Evolutionary conservation across 2,888 invertebrate genomes (phyloP).

Genomic region (Himalopsyche anomala): DNA sequence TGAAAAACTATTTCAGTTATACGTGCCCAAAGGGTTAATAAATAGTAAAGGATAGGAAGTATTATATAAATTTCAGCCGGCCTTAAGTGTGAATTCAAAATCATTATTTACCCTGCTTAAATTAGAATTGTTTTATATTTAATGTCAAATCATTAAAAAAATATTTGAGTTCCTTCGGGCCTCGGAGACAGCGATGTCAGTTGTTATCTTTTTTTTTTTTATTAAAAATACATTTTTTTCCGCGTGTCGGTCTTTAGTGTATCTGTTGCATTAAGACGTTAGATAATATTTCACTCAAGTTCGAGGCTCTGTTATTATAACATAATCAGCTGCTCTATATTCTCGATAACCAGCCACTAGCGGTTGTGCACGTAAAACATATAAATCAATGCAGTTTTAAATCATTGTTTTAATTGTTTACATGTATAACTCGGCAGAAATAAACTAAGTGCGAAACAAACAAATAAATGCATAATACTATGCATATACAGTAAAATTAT

Average conservation of each 20-base stretch:
- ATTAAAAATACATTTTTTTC: not conserved
- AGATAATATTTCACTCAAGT: not conserved
- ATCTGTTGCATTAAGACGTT: not conserved
- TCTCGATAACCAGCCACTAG: not conserved
- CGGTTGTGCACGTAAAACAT: not conserved
- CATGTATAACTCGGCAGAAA: too few species aligned
- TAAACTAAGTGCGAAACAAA: too few species aligned
- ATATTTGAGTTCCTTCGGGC: not conserved
- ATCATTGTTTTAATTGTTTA: too few species aligned
- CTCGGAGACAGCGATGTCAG: not conserved
- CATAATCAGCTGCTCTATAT: not conserved
- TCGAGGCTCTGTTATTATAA: not conserved
- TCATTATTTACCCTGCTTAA: not conserved
- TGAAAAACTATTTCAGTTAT: too few species aligned
- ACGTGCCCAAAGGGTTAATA: too few species aligned
- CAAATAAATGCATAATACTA: too few species aligned
- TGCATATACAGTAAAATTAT: too few species aligned
- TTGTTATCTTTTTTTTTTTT: not conserved
- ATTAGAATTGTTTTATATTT: not conserved
- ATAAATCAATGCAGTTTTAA: not conserved
- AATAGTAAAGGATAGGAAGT: too few species aligned
- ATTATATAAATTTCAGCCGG: too few species aligned
- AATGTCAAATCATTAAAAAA: not conserved
- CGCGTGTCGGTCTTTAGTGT: not conserved
- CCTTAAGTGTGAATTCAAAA: too few species aligned